A percentile compares a stretch with the other conserved stretches of the same genome.
These are phyloP conservation scores for Trypoxylus dichotomus DNA, from an alignment of 1,140 invertebrate species.

Conservation along the genomic window DNA sequence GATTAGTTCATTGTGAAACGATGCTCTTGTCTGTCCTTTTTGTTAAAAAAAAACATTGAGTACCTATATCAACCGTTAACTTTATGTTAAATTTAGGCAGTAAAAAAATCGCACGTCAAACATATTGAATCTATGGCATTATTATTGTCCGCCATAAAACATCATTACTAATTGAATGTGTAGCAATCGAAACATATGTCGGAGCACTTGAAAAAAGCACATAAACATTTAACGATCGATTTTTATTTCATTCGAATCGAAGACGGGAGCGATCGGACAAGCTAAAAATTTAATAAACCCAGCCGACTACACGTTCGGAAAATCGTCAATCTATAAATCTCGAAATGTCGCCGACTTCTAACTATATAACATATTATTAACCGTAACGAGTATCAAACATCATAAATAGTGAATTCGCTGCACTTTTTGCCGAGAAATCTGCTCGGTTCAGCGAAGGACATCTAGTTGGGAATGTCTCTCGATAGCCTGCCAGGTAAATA, in stretches of 20 bases:
- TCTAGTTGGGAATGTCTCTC: conserved; percentile 25
- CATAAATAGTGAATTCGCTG: conserved; percentile 32
- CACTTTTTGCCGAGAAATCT: conserved; percentile 26
- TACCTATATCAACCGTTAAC: neutral
- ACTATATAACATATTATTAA: conserved; percentile 24
- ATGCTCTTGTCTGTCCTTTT: too few relatives aligned
- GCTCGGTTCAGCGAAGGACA: conserved; percentile 30
- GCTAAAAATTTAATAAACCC: conserved; percentile 20
- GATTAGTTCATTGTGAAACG: too few relatives aligned
- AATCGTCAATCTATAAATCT: conserved; percentile 12
- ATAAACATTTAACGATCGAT: conserved; percentile 21
- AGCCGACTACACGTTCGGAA: conserved; percentile 14
- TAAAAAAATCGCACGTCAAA: conserved; percentile 1
- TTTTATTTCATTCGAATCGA: conserved; percentile 19
- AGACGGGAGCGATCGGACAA: conserved; percentile 18
- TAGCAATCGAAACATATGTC: conserved; percentile 21
- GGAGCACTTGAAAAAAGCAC: conserved; percentile 20
- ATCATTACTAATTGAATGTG: conserved; percentile 21
- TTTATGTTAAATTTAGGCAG: conserved; percentile 19
- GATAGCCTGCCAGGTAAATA: conserved; percentile 27
- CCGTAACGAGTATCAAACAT: conserved; percentile 31
- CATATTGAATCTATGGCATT: conserved; percentile 18
- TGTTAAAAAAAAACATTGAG: too few relatives aligned
- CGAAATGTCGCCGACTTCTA: conserved; percentile 9
- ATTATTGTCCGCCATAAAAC: conserved; percentile 16